Evolutionary conservation across 2,113 vertebrate species (phyloP), one percentile per base, ranked within the genome.

Genomic region (western clawed frog (Xenopus tropicalis)): DNA sequence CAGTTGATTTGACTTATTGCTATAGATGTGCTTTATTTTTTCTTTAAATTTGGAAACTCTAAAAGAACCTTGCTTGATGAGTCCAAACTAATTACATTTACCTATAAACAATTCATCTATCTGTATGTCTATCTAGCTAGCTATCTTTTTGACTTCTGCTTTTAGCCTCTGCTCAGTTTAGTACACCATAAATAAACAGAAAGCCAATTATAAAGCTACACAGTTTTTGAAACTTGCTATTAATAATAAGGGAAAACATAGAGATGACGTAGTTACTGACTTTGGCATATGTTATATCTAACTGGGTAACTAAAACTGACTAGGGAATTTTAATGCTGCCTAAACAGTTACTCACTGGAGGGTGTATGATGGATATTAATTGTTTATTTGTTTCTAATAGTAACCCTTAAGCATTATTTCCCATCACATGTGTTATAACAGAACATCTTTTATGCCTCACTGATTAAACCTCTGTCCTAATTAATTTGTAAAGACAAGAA

Each of bases 321-420:
- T 62, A n/a, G 59, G 86, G 85, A 81, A 82, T 81, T 88, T 88
- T 83, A 87, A 82, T 85, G 83, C 83, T 57, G 11, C 82, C 81
- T 74, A 86, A 85, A 87, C 85, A 63, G 17, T 0, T 77, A 83
- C 86, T 78, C 81, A 86, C 78, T 83, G 84, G 87, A 89, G 83
- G 86, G 71, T 80, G 84, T 86, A 82, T 87, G 80, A 84, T 85
- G 88, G 80, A 87, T 89, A 82, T 77, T 82, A 57, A 71, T 83
- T 87, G 86, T 87, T 89, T 88, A 87, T 81, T 83, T 81, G 82
- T 88, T 88, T 89, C 80, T 87, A 80, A 85, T 85, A 85, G 84
- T 80, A 84, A 83, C 80, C 78, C 78, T 61, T 80, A 69, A 87
- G 78, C 67, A 43, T 75, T 68, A 25, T 80, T 71, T 83, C 85